A percentile compares a stretch with the other conserved stretches of the same genome.
Evolutionary conservation across 2,888 invertebrate species (phyloP).

Genomic region (Geotrupes spiniger): DNA sequence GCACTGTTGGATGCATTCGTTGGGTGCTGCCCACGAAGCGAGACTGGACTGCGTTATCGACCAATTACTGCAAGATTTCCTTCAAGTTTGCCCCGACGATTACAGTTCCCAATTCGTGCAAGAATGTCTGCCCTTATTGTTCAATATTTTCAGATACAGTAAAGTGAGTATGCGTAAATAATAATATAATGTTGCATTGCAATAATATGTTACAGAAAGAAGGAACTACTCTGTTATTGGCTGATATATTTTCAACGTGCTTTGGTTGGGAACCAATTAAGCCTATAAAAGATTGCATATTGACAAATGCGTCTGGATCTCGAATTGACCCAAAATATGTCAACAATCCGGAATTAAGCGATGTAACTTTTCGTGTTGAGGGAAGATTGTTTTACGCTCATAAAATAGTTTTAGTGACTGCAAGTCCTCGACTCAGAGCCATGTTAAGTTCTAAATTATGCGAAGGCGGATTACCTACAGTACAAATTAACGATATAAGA

Average conservation of each 20-base stretch:
- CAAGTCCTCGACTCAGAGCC: conserved; percentile 79
- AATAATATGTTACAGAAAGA: conserved; percentile 64
- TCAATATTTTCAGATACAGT: conserved; percentile 86
- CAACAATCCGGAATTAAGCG: conserved; percentile 89
- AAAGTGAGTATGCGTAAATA: conserved; percentile 67
- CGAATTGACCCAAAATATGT: conserved; percentile 91
- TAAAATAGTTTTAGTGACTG: conserved; percentile 89
- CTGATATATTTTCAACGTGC: conserved; percentile 87
- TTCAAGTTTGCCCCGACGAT: conserved; percentile 87
- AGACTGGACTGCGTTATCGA: conserved; percentile 82
- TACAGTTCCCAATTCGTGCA: conserved; percentile 87
- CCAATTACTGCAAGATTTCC: conserved; percentile 83
- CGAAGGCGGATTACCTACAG: conserved; percentile 75
- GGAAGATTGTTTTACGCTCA: conserved; percentile 90
- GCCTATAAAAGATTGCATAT: conserved; percentile 64
- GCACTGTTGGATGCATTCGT: conserved; percentile 89
- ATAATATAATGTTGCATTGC: too few relatives aligned
- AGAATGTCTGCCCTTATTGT: conserved; percentile 83
- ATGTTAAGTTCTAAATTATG: conserved; percentile 77
- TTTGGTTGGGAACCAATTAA: conserved; percentile 85
- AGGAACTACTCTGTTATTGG: conserved; percentile 79
- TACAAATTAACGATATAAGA: conserved; percentile 89
- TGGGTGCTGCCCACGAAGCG: conserved; percentile 83
- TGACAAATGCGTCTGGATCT: conserved; percentile 63
- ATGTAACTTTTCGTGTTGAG: conserved; percentile 89